Evolutionary conservation across 30 jellyfish, hydroid and myxozoan species (phyloP).

Genomic region (Clytia hemisphaerica): DNA sequence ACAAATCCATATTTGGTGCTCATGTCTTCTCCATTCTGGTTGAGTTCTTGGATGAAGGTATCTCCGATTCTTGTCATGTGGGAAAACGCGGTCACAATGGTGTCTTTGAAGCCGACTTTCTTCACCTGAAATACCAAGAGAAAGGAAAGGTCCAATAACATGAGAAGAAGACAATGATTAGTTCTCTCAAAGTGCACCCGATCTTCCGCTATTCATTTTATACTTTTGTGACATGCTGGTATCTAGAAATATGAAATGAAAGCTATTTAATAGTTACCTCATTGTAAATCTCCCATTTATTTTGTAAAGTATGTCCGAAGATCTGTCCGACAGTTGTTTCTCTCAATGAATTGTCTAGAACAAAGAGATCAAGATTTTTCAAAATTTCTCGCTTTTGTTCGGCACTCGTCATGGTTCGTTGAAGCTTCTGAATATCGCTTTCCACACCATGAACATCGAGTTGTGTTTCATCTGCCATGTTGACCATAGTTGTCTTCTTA

Average conservation of each 20-base stretch:
- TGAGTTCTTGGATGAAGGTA: slow-evolving; percentile 55
- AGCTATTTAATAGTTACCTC: no score
- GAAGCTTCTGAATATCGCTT: no score
- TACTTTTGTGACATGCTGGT: no score
- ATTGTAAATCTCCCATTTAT: slow-evolving; percentile 52
- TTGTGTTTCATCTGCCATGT: no score
- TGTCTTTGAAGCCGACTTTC: slow-evolving; percentile 61
- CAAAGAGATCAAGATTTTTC: slow-evolving; percentile 47
- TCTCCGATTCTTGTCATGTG: slow-evolving; percentile 75
- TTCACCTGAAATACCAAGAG: slow-evolving; percentile 50
- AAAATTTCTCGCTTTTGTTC: slow-evolving; percentile 25
- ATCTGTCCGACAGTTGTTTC: slow-evolving; percentile 66
- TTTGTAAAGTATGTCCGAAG: slow-evolving; percentile 53
- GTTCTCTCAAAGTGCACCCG: no score
- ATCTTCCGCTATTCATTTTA: no score
- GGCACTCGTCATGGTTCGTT: no score
- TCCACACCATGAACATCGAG: no score
- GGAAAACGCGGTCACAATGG: slow-evolving; percentile 60
- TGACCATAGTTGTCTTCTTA: no score
- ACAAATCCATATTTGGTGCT: slow-evolving; percentile 35
- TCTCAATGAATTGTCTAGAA: slow-evolving; percentile 53
- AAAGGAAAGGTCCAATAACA: no score
- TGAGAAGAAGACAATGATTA: no score
- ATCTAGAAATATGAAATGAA: no score
- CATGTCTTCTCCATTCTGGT: slow-evolving; percentile 60